phyloP scores from a whole-genome alignment of 2,888 invertebrate genomes.

The Tuta absoluta region DNA sequence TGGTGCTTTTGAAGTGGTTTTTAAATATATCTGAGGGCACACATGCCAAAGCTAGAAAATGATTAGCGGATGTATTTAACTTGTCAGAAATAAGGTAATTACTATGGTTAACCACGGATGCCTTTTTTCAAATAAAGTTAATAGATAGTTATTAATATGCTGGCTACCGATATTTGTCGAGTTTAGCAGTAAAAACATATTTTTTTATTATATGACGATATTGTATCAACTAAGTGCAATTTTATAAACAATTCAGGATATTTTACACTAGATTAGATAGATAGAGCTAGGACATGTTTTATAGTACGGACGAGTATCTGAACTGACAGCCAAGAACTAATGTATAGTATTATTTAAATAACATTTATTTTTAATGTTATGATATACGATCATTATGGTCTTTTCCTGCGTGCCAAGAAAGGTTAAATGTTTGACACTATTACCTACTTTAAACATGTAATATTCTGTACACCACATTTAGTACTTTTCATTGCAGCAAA shows the following conservation, averaged over 20 bases:
- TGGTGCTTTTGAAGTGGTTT: neutral
- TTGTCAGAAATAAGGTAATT: slow-evolving; percentile 3
- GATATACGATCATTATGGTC: too few species aligned
- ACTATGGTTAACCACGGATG: neutral
- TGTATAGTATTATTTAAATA: too few species aligned
- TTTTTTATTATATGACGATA: slow-evolving; percentile 3
- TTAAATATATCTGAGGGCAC: neutral
- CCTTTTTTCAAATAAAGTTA: slow-evolving; percentile 4
- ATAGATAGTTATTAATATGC: slow-evolving; percentile 10
- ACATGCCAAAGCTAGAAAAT: slow-evolving; percentile 9
- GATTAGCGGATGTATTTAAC: slow-evolving; percentile 4
- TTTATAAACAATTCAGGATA: neutral
- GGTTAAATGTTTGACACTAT: too few species aligned
- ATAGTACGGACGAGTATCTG: neutral
- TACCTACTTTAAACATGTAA: too few species aligned
- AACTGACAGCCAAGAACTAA: too few species aligned
- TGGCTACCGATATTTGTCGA: slow-evolving; percentile 4
- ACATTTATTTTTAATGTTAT: too few species aligned
- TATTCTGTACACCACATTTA: too few species aligned
- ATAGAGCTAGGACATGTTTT: neutral
- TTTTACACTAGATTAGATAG: neutral
- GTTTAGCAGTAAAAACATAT: slow-evolving; percentile 7
- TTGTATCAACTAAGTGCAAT: neutral
- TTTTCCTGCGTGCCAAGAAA: too few species aligned
- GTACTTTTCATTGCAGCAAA: too few species aligned